These are phyloP conservation scores for Aphidius ervi DNA, from an alignment of 1,140 invertebrate species.

Conservation along the genomic window DNA sequence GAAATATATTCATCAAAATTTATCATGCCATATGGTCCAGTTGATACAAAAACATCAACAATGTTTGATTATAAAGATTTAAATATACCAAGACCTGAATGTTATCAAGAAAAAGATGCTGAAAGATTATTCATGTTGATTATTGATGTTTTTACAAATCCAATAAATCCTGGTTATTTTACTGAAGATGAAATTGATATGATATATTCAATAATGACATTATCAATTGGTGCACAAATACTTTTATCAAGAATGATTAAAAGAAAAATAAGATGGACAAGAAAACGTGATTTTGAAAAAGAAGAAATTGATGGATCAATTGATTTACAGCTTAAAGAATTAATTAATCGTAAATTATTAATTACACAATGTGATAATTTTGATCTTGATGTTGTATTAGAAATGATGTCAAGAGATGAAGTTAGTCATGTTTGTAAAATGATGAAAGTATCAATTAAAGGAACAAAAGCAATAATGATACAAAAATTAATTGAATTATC, in stretches of 20 bases:
- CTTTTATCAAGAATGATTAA: slow-evolving; percentile 38
- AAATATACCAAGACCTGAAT: slow-evolving; percentile 27
- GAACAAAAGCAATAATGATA: slow-evolving; percentile 33
- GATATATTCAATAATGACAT: slow-evolving; percentile 32
- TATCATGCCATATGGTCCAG: slow-evolving; percentile 20
- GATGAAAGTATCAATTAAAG: slow-evolving; percentile 26
- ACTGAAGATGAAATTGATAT: slow-evolving; percentile 32
- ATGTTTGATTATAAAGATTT: slow-evolving; percentile 36
- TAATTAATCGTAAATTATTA: slow-evolving; percentile 31
- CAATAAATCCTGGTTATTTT: slow-evolving; percentile 45
- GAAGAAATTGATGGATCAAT: slow-evolving; percentile 28
- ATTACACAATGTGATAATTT: slow-evolving; percentile 24
- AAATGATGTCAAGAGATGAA: slow-evolving; percentile 34
- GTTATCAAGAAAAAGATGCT: slow-evolving; percentile 19
- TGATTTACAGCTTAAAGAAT: slow-evolving; percentile 25
- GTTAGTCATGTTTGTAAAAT: slow-evolving; percentile 28
- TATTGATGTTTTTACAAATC: slow-evolving; percentile 35
- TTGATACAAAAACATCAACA: slow-evolving; percentile 19
- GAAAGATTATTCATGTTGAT: slow-evolving; percentile 31
- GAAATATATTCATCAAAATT: slow-evolving; percentile 34
- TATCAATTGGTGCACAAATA: slow-evolving; percentile 32
- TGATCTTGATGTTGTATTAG: slow-evolving; percentile 27
- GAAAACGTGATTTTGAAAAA: slow-evolving; percentile 29
- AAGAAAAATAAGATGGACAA: slow-evolving; percentile 32
- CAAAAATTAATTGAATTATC: slow-evolving; percentile 29